Evolutionary conservation across 1,140 invertebrate genomes (phyloP).

Genomic region (Archivesica marissinica): DNA sequence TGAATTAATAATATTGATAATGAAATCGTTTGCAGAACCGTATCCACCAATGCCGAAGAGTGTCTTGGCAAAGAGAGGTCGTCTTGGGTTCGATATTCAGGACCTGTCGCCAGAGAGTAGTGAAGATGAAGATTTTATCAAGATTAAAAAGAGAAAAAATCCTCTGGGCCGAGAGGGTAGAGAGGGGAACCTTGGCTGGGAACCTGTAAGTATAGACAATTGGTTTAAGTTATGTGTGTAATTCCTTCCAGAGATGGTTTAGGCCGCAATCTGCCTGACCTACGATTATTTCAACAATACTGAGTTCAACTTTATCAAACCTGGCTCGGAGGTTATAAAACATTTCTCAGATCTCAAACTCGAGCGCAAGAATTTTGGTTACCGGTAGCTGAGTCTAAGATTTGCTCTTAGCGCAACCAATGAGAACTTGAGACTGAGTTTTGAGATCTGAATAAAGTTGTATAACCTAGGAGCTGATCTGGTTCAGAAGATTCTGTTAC

Average conservation of each 20-base stretch:
- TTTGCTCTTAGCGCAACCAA: too few species aligned
- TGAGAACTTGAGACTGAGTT: too few species aligned
- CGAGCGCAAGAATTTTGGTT: too few species aligned
- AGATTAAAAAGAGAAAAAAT: slow-evolving; percentile 68
- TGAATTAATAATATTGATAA: too few species aligned
- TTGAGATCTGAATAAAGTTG: too few species aligned
- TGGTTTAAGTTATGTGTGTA: background rate
- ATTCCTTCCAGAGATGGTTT: background rate
- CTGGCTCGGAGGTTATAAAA: too few species aligned
- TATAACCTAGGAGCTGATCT: too few species aligned
- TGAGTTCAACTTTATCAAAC: too few species aligned
- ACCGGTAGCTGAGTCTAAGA: too few species aligned
- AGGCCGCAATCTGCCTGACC: background rate
- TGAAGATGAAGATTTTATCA: slow-evolving; percentile 66
- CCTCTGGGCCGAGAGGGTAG: slow-evolving; percentile 54
- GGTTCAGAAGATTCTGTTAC: too few species aligned
- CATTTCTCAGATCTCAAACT: too few species aligned
- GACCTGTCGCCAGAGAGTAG: slow-evolving; percentile 50
- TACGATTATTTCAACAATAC: too few species aligned
- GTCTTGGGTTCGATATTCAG: slow-evolving; percentile 71
- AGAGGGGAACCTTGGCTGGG: slow-evolving; percentile 74
- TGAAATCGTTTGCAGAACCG: slow-evolving; percentile 74
- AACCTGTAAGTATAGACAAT: slow-evolving; percentile 70
- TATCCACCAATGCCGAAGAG: slow-evolving; percentile 82
- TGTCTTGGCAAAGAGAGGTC: slow-evolving; percentile 72